Evolutionary conservation across 2,113 vertebrate genomes (phyloP).

Genomic region (Alouatta palliata): DNA sequence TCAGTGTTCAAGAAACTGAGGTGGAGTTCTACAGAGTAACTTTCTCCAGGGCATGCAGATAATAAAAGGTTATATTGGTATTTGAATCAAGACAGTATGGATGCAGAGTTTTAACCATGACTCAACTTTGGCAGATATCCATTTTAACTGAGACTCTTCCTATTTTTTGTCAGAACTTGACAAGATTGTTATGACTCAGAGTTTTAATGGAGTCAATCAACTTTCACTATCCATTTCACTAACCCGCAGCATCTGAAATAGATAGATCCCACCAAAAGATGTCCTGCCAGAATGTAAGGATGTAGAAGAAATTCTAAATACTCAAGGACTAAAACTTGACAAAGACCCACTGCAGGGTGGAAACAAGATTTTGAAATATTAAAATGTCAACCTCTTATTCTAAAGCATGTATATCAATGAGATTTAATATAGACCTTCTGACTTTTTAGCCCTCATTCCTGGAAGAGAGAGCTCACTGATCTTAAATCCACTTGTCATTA

Average conservation of each 20-base stretch:
- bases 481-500: background rate
- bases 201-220: background rate
- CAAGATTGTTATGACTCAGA: background rate
- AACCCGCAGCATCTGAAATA: background rate
- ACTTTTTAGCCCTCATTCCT: background rate
- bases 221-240: background rate
- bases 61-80: background rate
- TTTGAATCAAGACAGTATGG: background rate
- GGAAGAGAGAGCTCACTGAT: slow-evolving; percentile 4
- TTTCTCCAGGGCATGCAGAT: background rate
- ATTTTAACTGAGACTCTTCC: background rate
- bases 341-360: background rate
- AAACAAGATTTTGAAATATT: slow-evolving; percentile 16
- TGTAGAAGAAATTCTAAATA: background rate
- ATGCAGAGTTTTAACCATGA: background rate
- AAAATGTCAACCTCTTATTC: background rate
- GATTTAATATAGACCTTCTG: background rate
- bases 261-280: background rate
- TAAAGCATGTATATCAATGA: background rate
- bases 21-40: background rate
- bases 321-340: background rate
- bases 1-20: background rate
- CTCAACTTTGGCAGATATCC: background rate
- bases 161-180: background rate
- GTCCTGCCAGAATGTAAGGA: background rate